These are phyloP conservation scores for Cheilosia scutellata DNA, from an alignment of 2,888 invertebrate genomes.

Conservation along the genomic window DNA sequence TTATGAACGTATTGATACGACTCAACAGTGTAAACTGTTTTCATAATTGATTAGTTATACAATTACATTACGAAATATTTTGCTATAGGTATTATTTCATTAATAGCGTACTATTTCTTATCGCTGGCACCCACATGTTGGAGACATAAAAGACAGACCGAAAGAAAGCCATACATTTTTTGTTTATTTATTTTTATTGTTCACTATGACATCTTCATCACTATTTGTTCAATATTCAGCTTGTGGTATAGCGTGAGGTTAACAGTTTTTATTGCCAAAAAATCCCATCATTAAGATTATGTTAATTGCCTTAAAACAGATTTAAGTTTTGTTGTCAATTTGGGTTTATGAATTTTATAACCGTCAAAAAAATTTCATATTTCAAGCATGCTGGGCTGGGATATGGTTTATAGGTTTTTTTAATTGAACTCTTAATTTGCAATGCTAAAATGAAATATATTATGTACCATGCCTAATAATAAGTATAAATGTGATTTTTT, in stretches of 20 bases:
- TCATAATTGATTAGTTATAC: no score
- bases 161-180: no score
- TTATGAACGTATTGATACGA: no score
- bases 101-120: no score
- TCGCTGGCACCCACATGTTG: no score
- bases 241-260: conserved; percentile 18
- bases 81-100: no score
- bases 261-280: conserved; percentile 48
- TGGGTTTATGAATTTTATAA: conserved; percentile 46
- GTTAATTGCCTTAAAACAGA: conserved; percentile 48
- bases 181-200: background rate
- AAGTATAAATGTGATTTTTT: background rate
- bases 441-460: conserved; percentile 39
- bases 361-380: conserved; percentile 19
- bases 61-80: no score
- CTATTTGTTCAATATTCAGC: background rate
- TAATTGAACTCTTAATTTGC: conserved; percentile 27
- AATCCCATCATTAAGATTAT: conserved; percentile 45
- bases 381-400: background rate
- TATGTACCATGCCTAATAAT: background rate
- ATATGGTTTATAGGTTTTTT: conserved; percentile 14
- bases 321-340: conserved; percentile 42
- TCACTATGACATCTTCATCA: conserved; percentile 8
- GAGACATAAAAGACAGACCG: no score
- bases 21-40: no score